Base-by-base conservation (phyloP, 2,888 invertebrate species). In the Drosophila birchii region DNA sequence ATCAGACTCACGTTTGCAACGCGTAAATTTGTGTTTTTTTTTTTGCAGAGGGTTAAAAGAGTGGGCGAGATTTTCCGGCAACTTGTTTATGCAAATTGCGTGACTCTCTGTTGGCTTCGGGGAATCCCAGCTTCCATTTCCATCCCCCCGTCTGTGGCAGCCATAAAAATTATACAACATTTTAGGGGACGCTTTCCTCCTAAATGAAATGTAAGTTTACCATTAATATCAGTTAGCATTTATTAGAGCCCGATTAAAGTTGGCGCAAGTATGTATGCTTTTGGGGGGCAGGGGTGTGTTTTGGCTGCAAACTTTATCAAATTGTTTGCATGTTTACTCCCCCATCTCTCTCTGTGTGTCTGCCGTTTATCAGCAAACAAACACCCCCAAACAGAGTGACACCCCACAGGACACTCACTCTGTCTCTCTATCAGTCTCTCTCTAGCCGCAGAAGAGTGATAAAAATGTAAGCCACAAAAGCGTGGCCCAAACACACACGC, bases 391-490 rank as follows among this genome's bases (percentile, higher is more conserved):
- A 55, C 43, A 54, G 16, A 64, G 61, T 57, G 57, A 58, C 62
- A 54, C 44, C 60, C 51, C 68, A 61, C 73, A 77, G 71, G 57
- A 80, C 39, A 38, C 20, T 1, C 34, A 14, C 51, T 36, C 51
- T 32, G 5, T 36, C 36, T 34, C 44, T 45, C 44, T 20, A 3
- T n/a, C 2, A n/a, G n/a, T 8, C 45, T 44, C 20, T 8, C 51
- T 36, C 51, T 32, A 58, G 67, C 75, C 73, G 60, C 76, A 67
- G 53, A 60, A 72, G 76, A 78, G 82, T 89, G 89, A 89, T 89
- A 89, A 86, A 84, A 89, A 78, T 89, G 82, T 85, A 75, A 81
- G 86, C 89, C 89, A 78, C 86, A 89, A 75, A 79, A 79, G 71
- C 76, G 83, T 80, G 66, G 67, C 67, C 74, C 34, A 56, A 57